Base-by-base conservation (phyloP, 2,797 vertebrate genomes). In the Sebastes taczanowskii region DNA sequence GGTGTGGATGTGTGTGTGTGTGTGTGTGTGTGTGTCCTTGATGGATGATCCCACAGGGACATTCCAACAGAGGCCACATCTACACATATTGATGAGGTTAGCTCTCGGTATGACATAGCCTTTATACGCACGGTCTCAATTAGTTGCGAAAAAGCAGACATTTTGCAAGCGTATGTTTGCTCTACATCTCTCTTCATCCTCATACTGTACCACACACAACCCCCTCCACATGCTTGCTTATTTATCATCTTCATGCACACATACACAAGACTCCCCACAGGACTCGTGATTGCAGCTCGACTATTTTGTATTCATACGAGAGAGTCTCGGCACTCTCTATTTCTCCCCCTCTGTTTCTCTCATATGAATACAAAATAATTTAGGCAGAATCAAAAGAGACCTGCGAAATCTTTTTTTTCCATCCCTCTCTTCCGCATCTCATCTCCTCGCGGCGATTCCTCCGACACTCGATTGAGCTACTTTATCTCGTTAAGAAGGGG, bases 331-430 rank as follows among this genome's bases (percentile, higher is more conserved):
- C 85, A 9, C 85, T 78, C 78, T 74, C 76, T 49, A 81, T 84
- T 82, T 87, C 86, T 82, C 64, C 63, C 63, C 81, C 80, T 84
- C 81, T 64, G 52, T 91, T 88, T 78, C 87, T 78, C 89, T 93
- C 85, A 75, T 90, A 88, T 90, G 91, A 94, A 93, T 93, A 91
- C 90, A 93, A 91, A 94, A 86, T 78, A 88, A 87, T 88, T 80
- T 79, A 86, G 79, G 70, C 75, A 78, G 81, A 91, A 86, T 87
- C 72, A 84, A 89, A 88, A 81, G 77, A 89, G 64, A 86, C 53
- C 80, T 81, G 73, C 78, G 74, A 82, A 84, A 86, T 85, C 30
- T 88, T 73, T 42, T 42, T 88, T 73, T 87, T 76, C 85, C 71
- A 69, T 69, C 49, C 70, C 62, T 64, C 60, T 80, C 65, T 63